Conservation (phyloP, 2,888 invertebrate genomes). For the Isoperla grammatica region DNA sequence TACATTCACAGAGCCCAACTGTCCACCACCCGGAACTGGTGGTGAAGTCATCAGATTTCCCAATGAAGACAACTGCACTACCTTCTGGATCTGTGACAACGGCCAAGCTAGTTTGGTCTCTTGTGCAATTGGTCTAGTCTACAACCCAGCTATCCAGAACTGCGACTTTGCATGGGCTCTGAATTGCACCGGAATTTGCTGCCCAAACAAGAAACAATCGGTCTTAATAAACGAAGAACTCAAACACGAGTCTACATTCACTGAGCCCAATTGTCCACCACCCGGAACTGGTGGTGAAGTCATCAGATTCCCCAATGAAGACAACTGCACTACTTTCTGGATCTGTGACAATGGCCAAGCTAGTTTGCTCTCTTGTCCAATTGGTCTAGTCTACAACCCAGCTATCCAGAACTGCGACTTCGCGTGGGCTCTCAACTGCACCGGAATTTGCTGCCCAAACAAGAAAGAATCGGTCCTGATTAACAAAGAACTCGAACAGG, state of each 20-base stretch:
- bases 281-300: not conserved
- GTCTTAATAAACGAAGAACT: too few relatives aligned
- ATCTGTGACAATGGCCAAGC: conserved; percentile 14
- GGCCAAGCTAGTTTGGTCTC: not conserved
- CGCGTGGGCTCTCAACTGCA: conserved; percentile 8
- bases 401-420: conserved; percentile 7
- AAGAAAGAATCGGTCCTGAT: too few relatives aligned
- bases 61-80: conserved; percentile 16
- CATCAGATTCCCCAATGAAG: conserved; percentile 4
- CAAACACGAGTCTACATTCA: too few relatives aligned
- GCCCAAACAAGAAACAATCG: too few relatives aligned
- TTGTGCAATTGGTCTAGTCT: conserved; percentile 16
- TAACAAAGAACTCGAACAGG: too few relatives aligned
- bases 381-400: conserved; percentile 16
- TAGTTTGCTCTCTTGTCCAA: not conserved
- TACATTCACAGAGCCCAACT: too few relatives aligned
- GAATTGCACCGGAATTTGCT: conserved; percentile 6
- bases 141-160: not conserved
- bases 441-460: too few relatives aligned
- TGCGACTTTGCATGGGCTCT: conserved; percentile 16
- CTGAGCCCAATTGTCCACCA: not conserved
- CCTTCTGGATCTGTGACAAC: conserved; percentile 13
- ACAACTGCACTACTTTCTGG: conserved; percentile 17
- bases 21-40: not conserved
- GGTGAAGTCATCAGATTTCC: not conserved